Evolutionary conservation across 92 coral and sea anemone species (phyloP).

Genomic region (Palythoa grandis): DNA sequence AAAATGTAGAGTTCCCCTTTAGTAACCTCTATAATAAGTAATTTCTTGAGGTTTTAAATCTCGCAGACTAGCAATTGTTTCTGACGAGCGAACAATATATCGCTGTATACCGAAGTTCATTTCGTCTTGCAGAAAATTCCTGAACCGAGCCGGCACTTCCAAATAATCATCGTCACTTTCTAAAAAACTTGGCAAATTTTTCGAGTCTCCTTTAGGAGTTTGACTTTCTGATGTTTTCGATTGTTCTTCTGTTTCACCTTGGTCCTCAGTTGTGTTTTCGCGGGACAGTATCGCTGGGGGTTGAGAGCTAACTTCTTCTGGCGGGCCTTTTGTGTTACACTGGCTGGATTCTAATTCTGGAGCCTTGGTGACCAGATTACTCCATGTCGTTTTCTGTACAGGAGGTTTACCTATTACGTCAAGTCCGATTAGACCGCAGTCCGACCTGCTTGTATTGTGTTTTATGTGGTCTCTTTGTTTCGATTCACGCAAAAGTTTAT

Average conservation of each 20-base stretch:
- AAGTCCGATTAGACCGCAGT: neutral
- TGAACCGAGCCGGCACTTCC: neutral
- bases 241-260: neutral
- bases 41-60: conserved; percentile 85
- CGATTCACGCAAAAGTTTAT: conserved; percentile 64
- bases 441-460: neutral
- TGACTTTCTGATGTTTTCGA: neutral
- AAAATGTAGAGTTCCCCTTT: neutral
- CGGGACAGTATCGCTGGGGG: neutral
- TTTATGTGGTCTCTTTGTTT: conserved; percentile 56
- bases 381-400: neutral
- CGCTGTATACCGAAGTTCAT: conserved; percentile 60
- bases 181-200: neutral
- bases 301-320: neutral
- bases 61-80: conserved; percentile 82
- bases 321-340: neutral
- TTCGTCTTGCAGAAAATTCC: neutral
- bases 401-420: neutral
- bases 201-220: neutral
- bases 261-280: neutral
- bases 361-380: neutral
- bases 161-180: neutral
- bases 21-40: neutral
- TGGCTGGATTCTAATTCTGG: neutral
- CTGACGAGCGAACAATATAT: conserved; percentile 84